Evolutionary conservation across 30 jellyfish, hydroid and myxozoan genomes (phyloP).

Genomic region (Catostylus mosaicus): DNA sequence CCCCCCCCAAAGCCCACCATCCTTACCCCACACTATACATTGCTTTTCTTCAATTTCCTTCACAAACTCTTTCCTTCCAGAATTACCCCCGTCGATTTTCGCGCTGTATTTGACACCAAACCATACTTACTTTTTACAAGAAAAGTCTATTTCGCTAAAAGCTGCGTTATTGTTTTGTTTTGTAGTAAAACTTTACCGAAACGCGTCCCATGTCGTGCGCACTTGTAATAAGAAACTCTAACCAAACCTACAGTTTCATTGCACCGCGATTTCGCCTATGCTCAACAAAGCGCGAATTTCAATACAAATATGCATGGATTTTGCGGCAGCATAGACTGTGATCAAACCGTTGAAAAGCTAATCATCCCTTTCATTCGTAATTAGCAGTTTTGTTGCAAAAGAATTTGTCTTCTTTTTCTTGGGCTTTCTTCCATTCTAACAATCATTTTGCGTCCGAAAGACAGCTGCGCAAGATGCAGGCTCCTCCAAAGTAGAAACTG

Average conservation of each 20-base stretch:
- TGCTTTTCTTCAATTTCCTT: too few relatives aligned
- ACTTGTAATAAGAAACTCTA: not conserved
- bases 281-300: not conserved
- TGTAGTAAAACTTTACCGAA: not conserved
- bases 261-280: not conserved
- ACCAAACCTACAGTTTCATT: not conserved
- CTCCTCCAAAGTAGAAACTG: too few relatives aligned
- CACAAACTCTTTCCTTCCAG: too few relatives aligned
- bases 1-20: too few relatives aligned
- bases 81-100: too few relatives aligned
- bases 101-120: not conserved
- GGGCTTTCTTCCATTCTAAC: not conserved
- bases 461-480: not conserved
- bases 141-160: too few relatives aligned
- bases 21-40: too few relatives aligned
- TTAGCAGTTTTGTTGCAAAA: not conserved
- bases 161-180: not conserved
- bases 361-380: not conserved
- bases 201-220: not conserved
- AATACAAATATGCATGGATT: not conserved
- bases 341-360: not conserved
- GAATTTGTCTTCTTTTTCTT: too few relatives aligned
- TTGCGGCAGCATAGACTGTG: conserved; percentile 6
- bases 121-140: not conserved
- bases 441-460: not conserved